phyloP scores from a whole-genome alignment of 2,888 invertebrate species.

The Phengaris alcon region DNA sequence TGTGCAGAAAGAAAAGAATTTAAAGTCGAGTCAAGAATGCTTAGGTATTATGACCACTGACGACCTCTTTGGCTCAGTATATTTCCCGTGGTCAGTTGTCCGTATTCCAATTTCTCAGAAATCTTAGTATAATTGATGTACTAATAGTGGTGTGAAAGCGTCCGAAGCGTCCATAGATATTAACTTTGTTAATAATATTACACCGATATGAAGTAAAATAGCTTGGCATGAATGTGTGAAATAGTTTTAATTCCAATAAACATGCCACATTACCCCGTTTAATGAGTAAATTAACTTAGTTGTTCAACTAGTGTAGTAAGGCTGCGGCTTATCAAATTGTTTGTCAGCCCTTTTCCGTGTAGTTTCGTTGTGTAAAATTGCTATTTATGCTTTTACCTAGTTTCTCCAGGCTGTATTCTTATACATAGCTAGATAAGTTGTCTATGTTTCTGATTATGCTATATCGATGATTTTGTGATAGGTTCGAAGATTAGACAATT shows the following conservation, averaged over 20 bases:
- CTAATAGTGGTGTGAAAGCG: too few relatives aligned
- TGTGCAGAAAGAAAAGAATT: too few relatives aligned
- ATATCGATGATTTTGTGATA: background rate
- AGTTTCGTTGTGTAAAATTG: conserved; percentile 24
- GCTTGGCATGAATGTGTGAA: background rate
- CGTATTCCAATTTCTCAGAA: too few relatives aligned
- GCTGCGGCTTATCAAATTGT: conserved; percentile 20
- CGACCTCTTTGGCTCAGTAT: too few relatives aligned
- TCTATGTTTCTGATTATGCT: background rate
- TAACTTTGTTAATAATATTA: background rate
- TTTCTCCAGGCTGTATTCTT: background rate
- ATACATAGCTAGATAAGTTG: background rate
- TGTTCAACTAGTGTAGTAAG: conserved; percentile 16
- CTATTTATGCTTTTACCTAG: conserved; percentile 20
- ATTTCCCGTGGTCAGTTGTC: too few relatives aligned
- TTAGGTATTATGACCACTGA: too few relatives aligned
- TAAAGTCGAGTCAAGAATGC: too few relatives aligned
- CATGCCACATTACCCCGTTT: conserved; percentile 20
- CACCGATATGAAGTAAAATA: background rate
- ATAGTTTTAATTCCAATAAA: conserved; percentile 20
- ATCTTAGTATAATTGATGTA: too few relatives aligned
- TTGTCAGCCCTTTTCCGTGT: conserved; percentile 21
- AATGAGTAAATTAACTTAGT: conserved; percentile 26
- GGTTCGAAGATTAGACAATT: background rate
- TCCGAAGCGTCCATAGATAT: too few relatives aligned